phyloP scores from a whole-genome alignment of 2,797 vertebrate species.

The Neosalanx taihuensis region DNA sequence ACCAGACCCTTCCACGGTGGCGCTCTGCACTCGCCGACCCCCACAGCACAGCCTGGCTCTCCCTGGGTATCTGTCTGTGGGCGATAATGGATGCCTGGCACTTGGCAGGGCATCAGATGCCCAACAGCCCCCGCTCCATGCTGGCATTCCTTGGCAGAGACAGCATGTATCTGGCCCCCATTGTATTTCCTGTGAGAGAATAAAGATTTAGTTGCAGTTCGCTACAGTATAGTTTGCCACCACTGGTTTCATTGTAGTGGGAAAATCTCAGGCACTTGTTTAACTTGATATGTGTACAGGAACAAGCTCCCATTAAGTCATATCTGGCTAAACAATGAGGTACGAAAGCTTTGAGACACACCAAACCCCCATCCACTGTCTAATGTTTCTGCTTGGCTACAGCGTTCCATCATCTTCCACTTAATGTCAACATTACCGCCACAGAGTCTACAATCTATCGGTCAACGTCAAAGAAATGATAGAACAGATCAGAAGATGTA shows the following conservation, averaged over 20 bases:
- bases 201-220: background rate
- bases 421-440: background rate
- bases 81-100: constrained; percentile 20
- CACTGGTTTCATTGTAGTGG: background rate
- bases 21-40: constrained; percentile 1
- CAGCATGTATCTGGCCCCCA: constrained; percentile 2
- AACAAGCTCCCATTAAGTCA: background rate
- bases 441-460: background rate
- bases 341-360: background rate
- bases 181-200: constrained; percentile 1
- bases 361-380: background rate
- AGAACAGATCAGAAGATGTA: too few species aligned
- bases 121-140: background rate
- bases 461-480: background rate
- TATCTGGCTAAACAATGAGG: background rate
- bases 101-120: constrained; percentile 15
- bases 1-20: too few species aligned
- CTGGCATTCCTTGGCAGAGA: constrained; percentile 12
- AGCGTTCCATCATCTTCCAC: constrained; percentile 1
- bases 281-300: constrained; percentile 1
- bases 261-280: background rate
- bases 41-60: constrained; percentile 1
- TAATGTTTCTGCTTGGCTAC: background rate
- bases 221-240: background rate
- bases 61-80: constrained; percentile 19